Evolutionary conservation across 2,113 vertebrate species (phyloP), one percentile per base, ranked within the genome.

Genomic region (Fukomys damarensis): DNA sequence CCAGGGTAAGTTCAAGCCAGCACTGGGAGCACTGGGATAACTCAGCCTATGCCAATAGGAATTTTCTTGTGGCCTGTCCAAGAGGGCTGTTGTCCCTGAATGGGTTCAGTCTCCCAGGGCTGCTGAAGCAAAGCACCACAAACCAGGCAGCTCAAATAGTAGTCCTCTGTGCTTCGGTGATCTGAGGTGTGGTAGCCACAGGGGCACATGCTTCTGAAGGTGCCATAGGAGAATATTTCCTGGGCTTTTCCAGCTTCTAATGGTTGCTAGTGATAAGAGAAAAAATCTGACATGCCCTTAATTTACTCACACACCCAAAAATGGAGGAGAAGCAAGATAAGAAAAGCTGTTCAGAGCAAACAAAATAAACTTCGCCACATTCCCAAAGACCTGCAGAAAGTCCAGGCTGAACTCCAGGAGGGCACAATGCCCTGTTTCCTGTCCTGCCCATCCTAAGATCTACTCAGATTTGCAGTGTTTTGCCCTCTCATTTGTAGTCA

Each of bases 11-110:
- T 3, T 19, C 41, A 52, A 41, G 38, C 20, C 28, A 28, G 26
- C 30, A n/a, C 30, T 5, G n/a, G 20, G 2, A 56, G 30, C 22
- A 2, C 5, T 1, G 3, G 54, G 32, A 0, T 19, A 54, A 20
- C 70, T 28, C 4, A 41, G 43, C 41, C 38, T 46, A 7, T 58
- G 65, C 52, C 4, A 0, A 22, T 1, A 9, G 24, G 76, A 7
- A 6, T 54, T 24, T n/a, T 89, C n/a, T n/a, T 13, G 12, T 20
- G 68, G 68, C n/a, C 43, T 10, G 13, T 28, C 41, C 66, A 54
- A 38, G 28, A 76, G 32, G 72, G 38, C 49, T 35, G 38, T 14
- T 46, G 17, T 58, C 28, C 1, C 49, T n/a, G 49, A 30, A 24
- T 46, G 24, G 13, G 61, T 2, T 14, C 20, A 16, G 52, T 2